phyloP scores from a whole-genome alignment of 2,797 vertebrate genomes.

The Betta splendens region DNA sequence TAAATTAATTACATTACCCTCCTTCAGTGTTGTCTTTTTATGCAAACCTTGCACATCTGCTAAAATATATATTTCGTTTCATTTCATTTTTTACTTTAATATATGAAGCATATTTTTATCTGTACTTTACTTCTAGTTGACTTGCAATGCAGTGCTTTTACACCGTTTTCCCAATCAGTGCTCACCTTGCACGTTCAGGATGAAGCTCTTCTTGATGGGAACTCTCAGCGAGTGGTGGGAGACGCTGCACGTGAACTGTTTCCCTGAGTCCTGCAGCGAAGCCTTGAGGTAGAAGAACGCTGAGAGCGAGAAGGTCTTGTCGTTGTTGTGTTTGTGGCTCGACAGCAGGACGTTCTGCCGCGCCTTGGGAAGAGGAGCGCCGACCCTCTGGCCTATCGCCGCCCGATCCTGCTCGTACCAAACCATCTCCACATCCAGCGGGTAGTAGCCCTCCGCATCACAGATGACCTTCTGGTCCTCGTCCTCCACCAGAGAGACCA shows the following conservation, averaged over 20 bases:
- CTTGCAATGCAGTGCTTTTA: too few species aligned
- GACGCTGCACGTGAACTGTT: slow-evolving; percentile 77
- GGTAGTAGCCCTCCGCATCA: slow-evolving; percentile 75
- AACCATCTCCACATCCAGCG: slow-evolving; percentile 77
- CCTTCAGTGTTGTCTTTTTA: too few species aligned
- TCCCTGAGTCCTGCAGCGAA: slow-evolving; percentile 55
- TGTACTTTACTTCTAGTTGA: too few species aligned
- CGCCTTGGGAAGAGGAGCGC: slow-evolving; percentile 63
- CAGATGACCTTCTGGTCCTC: slow-evolving; percentile 78
- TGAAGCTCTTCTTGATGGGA: slow-evolving; percentile 79
- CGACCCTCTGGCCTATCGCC: slow-evolving; percentile 44
- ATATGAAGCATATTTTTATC: too few species aligned
- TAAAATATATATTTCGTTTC: too few species aligned
- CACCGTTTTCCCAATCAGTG: too few species aligned
- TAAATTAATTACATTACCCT: too few species aligned
- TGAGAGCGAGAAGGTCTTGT: slow-evolving; percentile 77
- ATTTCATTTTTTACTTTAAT: too few species aligned
- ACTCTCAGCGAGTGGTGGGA: slow-evolving; percentile 74
- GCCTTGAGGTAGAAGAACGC: slow-evolving; percentile 80
- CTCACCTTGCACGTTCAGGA: slow-evolving; percentile 70
- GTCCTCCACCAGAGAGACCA: slow-evolving; percentile 65
- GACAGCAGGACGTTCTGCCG: slow-evolving; percentile 75
- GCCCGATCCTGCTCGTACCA: slow-evolving; percentile 70
- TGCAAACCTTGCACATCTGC: too few species aligned
- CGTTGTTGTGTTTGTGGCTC: slow-evolving; percentile 76